Evolutionary conservation across 2,888 invertebrate genomes (phyloP), one percentile per base, ranked within the genome.

Genomic region (Acronicta aceris): DNA sequence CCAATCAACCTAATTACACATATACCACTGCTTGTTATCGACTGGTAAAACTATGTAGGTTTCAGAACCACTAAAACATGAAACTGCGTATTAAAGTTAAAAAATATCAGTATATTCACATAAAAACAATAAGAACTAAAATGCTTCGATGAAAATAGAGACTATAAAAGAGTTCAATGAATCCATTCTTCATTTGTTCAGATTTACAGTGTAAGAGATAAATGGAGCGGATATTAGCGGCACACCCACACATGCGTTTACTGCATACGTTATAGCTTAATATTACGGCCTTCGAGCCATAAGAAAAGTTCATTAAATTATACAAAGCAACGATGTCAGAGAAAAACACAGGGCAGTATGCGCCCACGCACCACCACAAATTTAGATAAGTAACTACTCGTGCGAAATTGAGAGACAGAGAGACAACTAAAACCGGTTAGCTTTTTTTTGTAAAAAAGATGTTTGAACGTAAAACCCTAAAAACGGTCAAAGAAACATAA

Each of bases 201-300:
- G 78, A 78, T 81, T 83, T 74, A 79, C 69, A 67, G 70, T 79
- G 76, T 78, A 78, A 74, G 50, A 82, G 80, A 81, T 85, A 86
- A 83, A 87, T 85, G 83, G 83, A 86, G 81, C 87, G 84, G 83
- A 87, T 85, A 87, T 84, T 85, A 87, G 82, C 71, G 76, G 80
- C 76, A 82, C 84, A 79, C 87, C 87, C 79, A 88, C 65, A 74
- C 54, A 55, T 59, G 55, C 85, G 74, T 88, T 87, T 84, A 87
- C 79, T 81, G 81, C 78, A 74, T 66, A 82, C 80, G 79, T 85
- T 83, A 85, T 84, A 80, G 84, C 78, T 83, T 83, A 84, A 85
- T 83, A 80, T 57, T 57, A 59, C 47, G 41, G 54, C 16, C 49
- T 52, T 53, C 45, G 40, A 60, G 62, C 75, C 79, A 76, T 81